Base-by-base conservation (phyloP, 2,888 invertebrate genomes). In the Sinodicranocentrus sp. region DNA sequence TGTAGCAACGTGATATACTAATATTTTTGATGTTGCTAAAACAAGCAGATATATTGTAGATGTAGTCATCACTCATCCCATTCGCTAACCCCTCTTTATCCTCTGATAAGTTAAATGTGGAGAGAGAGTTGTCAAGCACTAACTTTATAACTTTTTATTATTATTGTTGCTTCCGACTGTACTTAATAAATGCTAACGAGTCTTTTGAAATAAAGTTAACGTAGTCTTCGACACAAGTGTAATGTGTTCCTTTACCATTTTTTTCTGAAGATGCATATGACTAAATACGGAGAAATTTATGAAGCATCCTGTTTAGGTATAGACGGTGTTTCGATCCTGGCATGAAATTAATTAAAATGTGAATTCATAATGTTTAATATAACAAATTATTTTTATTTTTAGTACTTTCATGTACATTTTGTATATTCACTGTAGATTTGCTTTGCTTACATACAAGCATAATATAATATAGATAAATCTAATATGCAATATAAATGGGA, bases 341-440 rank as follows among this genome's bases (percentile, higher is more conserved):
- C 39, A 13, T 39, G 8, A 39, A 8, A 39, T 39, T 13, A 39
- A 39, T 6, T 39, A 39, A n/a, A 39, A 39, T 39, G 39, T 13
- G 8, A 39, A 39, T 13, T 39, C 39, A 39, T 13, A 39, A 39
- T 39, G 39, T 59, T 19, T 63, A 21, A 43, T 65, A 65, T 65
- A 65, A 65, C 65, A 65, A 65, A 39, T 65, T 65, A 65, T 26
- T 65, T 65, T 65, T 65, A 43, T 23, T 65, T 65, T 65, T 65
- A 61, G 28, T 61, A 65, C 39, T 65, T 65, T 65, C 65, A 65
- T 65, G 28, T 65, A 65, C 65, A 65, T 19, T 21, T 19, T 65
- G 21, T 43, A 43, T 65, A 65, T 43, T 65, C 43, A 39, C 6
- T 15, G 43, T 65, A 39, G 23, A 43, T 65, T 43, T 19, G 39